Evolutionary conservation across 1,140 invertebrate species (phyloP), one percentile per base, ranked within the genome.

Genomic region (Papilio machaon): DNA sequence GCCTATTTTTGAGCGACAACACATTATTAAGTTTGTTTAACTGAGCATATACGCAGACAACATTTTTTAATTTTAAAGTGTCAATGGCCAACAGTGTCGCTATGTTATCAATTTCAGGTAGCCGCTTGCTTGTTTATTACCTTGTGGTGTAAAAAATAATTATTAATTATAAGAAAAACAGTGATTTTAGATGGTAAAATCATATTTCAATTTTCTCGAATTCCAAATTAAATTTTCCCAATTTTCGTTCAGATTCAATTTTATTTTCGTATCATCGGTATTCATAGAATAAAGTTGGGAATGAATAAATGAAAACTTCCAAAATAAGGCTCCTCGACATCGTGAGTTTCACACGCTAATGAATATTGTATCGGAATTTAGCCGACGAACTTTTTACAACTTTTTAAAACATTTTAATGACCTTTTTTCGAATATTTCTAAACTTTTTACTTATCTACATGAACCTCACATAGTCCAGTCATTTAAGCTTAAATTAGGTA

Each of bases 251-350:
- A 67, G 64, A 67, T 67, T 67, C 64, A 67, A 67, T 30, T 67
- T 67, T 67, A 35, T 67, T 35, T 67, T 67, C 64, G 64, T 67
- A 67, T 64, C n/a, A 64, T 67, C 64, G 64, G 64, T 67, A 67
- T 67, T 67, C 64, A 67, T 67, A 67, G 64, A 35, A 67, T 67
- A 67, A 67, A 67, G 64, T 67, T 67, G 30, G 30, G 23, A 9
- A 67, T 67, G 64, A 67, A 67, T 67, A 67, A 67, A 67, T 67
- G 64, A 67, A 67, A 67, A 67, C 64, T 67, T 70, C 64, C 64
- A 70, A 70, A 70, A 70, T 70, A 35, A 70, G 64, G 64, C 30
- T 70, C 64, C 30, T 70, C 64, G 64, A 15, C 64, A 70, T 38
- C 64, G 64, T 11, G 64, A 70, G 64, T 70, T 70, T 70, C 64